These are phyloP conservation scores for Rhynchomys soricoides DNA, from an alignment of 2,113 vertebrate genomes.

Conservation along the genomic window DNA sequence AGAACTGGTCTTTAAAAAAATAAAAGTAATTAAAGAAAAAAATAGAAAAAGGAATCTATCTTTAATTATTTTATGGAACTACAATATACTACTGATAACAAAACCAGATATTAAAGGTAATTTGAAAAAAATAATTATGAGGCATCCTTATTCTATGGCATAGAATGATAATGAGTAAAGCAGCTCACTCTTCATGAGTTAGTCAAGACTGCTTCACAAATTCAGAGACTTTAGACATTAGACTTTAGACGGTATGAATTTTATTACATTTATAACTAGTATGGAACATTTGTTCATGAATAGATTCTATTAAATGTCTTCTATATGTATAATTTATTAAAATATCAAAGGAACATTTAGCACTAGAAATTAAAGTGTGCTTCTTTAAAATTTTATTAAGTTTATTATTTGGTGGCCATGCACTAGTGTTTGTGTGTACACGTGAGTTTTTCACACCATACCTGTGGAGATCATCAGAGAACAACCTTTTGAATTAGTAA, in stretches of 20 bases:
- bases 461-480: background rate
- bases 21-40: background rate
- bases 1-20: too few relatives aligned
- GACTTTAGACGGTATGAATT: background rate
- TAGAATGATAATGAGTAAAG: background rate
- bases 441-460: background rate
- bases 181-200: background rate
- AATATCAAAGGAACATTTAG: background rate
- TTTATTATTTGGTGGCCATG: background rate
- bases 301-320: background rate
- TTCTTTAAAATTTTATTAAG: background rate
- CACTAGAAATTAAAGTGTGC: background rate
- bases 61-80: background rate
- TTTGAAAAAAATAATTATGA: background rate
- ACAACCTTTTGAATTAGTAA: background rate
- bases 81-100: background rate
- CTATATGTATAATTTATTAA: background rate
- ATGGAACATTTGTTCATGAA: background rate
- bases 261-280: background rate
- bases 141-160: background rate
- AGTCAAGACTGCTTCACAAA: background rate
- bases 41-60: background rate
- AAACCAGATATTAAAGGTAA: background rate
- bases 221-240: too few relatives aligned
- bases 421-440: background rate